Base-by-base conservation (phyloP, 2,113 vertebrate species). In the Cyprinodon tularosa region DNA sequence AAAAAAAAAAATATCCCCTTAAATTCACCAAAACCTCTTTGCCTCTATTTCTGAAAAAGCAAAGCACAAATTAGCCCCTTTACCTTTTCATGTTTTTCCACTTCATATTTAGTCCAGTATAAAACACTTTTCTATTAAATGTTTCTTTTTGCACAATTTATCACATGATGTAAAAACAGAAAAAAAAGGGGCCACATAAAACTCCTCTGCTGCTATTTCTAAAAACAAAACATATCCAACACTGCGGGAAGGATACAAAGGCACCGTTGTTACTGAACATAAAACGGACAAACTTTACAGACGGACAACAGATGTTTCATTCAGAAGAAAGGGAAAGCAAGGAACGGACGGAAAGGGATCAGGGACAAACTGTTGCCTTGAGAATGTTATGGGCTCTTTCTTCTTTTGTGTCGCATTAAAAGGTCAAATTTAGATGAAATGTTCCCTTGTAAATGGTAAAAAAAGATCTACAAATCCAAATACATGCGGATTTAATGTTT, bases 361-460 rank as follows among this genome's bases (percentile, higher is more conserved):
- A 66, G 53, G 64, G 42, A 64, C 74, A 67, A 66, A 69, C 61
- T 62, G 74, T 66, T 73, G 66, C 80, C n/a, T 36, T 42, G 48
- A 74, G 67, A 63, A 73, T 11, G 48, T 62, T 64, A 63, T 39
- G 70, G 60, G 48, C 12, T n/a, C 29, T 38, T 67, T 36, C 37
- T 61, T 57, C 60, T 5, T 14, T 40, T 60, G 68, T 71, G 45
- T 74, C 65, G 50, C 61, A 70, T 10, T 42, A 37, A 65, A 66
- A 80, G 66, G 78, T 63, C 66, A 70, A 68, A 64, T 12, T 61
- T 48, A 60, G 62, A 74, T 39, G 67, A 66, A 64, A 80, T 70
- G 48, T 4, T 36, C 62, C 62, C 62, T 20, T 40, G 48, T 74
- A 70, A 14, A 66, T 66, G 64, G 53, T 45, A 47, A 73, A 29